phyloP scores from a whole-genome alignment of 2,888 invertebrate species.

The Thecophora atra region DNA sequence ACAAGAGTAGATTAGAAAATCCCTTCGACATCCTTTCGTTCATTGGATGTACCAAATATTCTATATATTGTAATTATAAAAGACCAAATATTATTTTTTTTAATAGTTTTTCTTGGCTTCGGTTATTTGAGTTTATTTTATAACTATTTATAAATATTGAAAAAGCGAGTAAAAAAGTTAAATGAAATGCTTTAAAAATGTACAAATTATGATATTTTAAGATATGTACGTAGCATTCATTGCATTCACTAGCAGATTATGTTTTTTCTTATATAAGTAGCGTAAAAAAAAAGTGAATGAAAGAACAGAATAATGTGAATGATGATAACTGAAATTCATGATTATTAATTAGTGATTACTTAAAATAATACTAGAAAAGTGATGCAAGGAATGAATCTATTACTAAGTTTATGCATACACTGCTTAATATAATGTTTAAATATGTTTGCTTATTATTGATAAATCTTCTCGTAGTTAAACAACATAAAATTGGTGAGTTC shows the following conservation, averaged over 20 bases:
- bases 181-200: constrained; percentile 32
- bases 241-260: constrained; percentile 67
- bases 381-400: no score
- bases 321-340: no score
- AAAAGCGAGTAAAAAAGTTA: constrained; percentile 22
- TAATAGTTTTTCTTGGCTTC: constrained; percentile 33
- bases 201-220: constrained; percentile 54
- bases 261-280: constrained; percentile 43
- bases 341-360: no score
- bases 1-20: constrained; percentile 33
- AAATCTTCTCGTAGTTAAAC: no score
- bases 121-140: constrained; percentile 32
- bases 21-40: constrained; percentile 41
- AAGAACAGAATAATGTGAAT: not conserved
- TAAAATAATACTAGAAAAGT: no score
- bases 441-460: no score
- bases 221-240: constrained; percentile 60
- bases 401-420: no score
- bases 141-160: constrained; percentile 32
- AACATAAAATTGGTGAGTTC: no score
- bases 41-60: constrained; percentile 34
- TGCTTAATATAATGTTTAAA: no score
- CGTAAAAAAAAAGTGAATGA: not conserved
- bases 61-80: not conserved
- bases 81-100: constrained; percentile 17